Evolutionary conservation across 1,140 invertebrate species (phyloP).

Genomic region (Trichonephila inaurata): DNA sequence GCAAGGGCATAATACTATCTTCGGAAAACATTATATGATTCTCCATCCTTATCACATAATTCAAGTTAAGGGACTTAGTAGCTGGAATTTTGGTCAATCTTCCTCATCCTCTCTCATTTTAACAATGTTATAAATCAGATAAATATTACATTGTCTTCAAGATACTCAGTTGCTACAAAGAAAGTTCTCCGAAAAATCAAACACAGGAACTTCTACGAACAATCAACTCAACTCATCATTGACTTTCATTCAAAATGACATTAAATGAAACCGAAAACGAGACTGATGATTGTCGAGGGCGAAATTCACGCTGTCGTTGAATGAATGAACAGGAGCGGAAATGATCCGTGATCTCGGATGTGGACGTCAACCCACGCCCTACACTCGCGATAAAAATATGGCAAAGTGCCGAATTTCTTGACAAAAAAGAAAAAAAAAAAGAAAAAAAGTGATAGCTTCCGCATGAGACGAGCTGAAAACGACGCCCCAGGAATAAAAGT

Average conservation of each 20-base stretch:
- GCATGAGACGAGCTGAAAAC: not conserved
- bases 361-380: not conserved
- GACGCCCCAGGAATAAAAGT: slow-evolving; percentile 6
- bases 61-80: too few relatives aligned
- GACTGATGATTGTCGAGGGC: not conserved
- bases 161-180: not conserved
- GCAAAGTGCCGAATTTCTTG: not conserved
- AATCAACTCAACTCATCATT: not conserved
- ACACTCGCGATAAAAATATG: not conserved
- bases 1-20: too few relatives aligned
- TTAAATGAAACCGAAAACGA: slow-evolving; percentile 4
- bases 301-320: not conserved
- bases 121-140: too few relatives aligned
- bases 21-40: too few relatives aligned
- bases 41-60: too few relatives aligned
- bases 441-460: not conserved
- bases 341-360: slow-evolving; percentile 15
- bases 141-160: too few relatives aligned
- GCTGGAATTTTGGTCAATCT: too few relatives aligned
- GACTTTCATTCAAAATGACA: not conserved
- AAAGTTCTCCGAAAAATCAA: not conserved
- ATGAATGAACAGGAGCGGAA: slow-evolving; percentile 1
- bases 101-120: too few relatives aligned
- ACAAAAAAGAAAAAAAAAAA: not conserved
- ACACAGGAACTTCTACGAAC: too few relatives aligned